A percentile compares a stretch with the other conserved stretches of the same genome.
Conservation (phyloP, 2,113 vertebrate species). For the Arizona elegans region DNA sequence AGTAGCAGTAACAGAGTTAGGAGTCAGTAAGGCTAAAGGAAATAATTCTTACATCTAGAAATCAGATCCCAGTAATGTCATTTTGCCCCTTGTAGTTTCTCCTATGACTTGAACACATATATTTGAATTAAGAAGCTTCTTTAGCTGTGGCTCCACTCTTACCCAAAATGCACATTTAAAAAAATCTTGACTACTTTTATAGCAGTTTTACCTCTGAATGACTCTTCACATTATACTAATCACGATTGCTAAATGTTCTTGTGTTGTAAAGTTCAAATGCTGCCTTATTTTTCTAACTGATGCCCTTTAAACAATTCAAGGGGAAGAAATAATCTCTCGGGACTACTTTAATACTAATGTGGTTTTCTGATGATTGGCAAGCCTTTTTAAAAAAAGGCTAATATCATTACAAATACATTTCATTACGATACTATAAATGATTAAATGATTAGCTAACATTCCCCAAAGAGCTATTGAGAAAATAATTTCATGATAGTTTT, state of each 20-base stretch:
- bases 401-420: conserved; percentile 1
- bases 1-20: background rate
- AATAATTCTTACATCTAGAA: background rate
- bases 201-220: background rate
- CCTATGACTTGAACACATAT: background rate
- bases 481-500: background rate
- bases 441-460: conserved; percentile 6
- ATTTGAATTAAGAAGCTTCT: background rate
- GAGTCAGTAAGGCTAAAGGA: background rate
- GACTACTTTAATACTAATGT: background rate
- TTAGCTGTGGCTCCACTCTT: background rate
- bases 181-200: background rate
- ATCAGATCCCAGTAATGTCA: background rate
- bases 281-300: background rate
- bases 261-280: background rate
- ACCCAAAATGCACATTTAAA: background rate
- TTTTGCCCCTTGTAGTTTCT: background rate
- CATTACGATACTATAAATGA: conserved; percentile 3
- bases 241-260: background rate
- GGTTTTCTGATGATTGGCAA: background rate
- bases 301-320: conserved; percentile 14
- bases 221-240: background rate
- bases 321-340: background rate
- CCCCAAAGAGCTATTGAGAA: background rate
- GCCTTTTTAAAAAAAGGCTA: background rate